phyloP scores from a whole-genome alignment of 2,888 invertebrate species.

The Orthosia gothica region DNA sequence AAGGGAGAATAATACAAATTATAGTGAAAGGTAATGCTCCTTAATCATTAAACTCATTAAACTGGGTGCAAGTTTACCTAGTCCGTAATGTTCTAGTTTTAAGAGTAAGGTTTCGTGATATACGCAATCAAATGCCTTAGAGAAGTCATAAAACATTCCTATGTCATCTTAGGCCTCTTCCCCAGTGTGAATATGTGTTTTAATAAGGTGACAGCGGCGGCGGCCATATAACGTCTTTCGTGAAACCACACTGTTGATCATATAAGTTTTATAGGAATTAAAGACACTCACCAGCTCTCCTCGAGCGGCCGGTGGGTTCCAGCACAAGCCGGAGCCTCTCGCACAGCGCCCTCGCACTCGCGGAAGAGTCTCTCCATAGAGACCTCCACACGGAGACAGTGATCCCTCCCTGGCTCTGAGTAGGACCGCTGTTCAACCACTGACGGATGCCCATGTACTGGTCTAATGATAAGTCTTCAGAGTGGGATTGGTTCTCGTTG shows the following conservation, averaged over 20 bases:
- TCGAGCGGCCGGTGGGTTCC: conserved; percentile 98
- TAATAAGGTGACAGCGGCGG: too few relatives aligned
- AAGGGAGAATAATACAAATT: too few relatives aligned
- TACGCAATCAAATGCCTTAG: background rate
- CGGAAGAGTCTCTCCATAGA: conserved; percentile 91
- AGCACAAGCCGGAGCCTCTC: conserved; percentile 98
- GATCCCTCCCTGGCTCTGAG: conserved; percentile 71
- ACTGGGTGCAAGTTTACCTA: background rate
- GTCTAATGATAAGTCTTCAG: conserved; percentile 79
- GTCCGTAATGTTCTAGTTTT: background rate
- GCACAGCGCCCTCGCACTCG: conserved; percentile 92
- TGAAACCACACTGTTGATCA: background rate
- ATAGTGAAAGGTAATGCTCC: too few relatives aligned
- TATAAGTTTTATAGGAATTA: background rate
- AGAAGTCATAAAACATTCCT: background rate
- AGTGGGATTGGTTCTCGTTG: conserved; percentile 70
- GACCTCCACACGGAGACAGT: conserved; percentile 76
- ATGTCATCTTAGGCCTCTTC: background rate
- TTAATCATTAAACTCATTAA: too few relatives aligned
- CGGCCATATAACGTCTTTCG: background rate
- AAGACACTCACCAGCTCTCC: conserved; percentile 92
- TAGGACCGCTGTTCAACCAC: conserved; percentile 72
- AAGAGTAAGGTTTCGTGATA: background rate
- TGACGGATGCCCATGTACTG: conserved; percentile 82
- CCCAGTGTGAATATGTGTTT: background rate